Evolutionary conservation across 2,888 invertebrate species (phyloP), one percentile per base, ranked within the genome.

Genomic region (Amiota minor): DNA sequence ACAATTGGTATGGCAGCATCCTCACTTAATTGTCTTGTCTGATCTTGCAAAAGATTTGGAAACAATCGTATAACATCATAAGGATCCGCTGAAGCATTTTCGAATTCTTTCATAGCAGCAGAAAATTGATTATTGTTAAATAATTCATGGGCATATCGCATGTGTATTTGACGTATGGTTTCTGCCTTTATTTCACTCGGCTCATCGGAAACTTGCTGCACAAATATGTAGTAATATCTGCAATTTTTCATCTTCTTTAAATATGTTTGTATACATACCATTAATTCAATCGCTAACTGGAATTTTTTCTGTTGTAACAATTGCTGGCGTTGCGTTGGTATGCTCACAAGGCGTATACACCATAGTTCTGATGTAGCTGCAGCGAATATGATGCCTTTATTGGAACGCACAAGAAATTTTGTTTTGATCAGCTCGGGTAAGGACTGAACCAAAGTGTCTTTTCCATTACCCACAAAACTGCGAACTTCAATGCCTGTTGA

Each of bases 1-100:
- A 80, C 70, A 20, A 76, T 61, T 1, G 84, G 80, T 46, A 80
- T 77, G 6, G 78, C 45, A 4, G 70, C 59, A 75, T 89, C 81
- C 56, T 90, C 88, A 59, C 72, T 23, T 3, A 73, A 47, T 49
- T 81, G 80, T 18, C 74, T 76, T 11, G 84, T 81, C 2, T 84
- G 83, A 45, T 89, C 89, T 20, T 87, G 91, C 46, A 89, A 92
- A 68, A 99, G 91, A 87, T 97, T 96, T 0, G 99, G 98, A 90
- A 97, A 98, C 47, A 99, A 91, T 76, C 97, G 94, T 77, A 99
- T 98, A 11, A 99, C 98, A 88, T 98, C 96, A 62, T 96, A 95
- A 0, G 98, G 98, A 91, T 99, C 98, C 6, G 97, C 98, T 81
- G 95, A 95, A 0, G 98, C 91, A 87, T 96, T 95, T 6, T 94